Evolutionary conservation across 2,888 invertebrate species (phyloP).

Genomic region (Diaphora mendica): DNA sequence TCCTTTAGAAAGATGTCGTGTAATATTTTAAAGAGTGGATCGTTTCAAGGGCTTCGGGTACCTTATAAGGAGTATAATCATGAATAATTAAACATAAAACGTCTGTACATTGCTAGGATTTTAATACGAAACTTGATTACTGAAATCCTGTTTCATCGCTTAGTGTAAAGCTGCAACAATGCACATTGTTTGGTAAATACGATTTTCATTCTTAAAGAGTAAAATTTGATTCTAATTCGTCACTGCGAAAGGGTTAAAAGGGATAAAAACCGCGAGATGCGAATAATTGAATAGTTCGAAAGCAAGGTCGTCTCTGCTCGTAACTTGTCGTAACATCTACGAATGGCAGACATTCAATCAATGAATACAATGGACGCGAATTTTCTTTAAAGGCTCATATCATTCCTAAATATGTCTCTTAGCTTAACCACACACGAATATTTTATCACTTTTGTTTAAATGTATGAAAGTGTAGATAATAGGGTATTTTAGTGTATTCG

Average conservation of each 20-base stretch:
- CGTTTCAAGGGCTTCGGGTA: conserved; percentile 36
- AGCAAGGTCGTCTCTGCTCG: neutral
- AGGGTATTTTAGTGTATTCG: no score
- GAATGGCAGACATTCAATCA: neutral
- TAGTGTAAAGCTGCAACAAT: conserved; percentile 46
- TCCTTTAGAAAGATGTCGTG: conserved; percentile 27
- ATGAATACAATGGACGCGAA: neutral
- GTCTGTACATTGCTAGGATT: neutral
- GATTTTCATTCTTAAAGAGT: conserved; percentile 46
- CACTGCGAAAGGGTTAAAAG: conserved; percentile 47
- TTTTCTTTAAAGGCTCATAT: neutral
- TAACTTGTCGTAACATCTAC: neutral
- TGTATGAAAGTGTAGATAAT: neutral
- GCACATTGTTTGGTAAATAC: conserved; percentile 44
- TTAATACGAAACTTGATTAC: conserved; percentile 18
- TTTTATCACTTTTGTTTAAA: neutral
- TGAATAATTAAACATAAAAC: neutral
- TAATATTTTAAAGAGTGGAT: conserved; percentile 24
- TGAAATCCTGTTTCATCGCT: conserved; percentile 35
- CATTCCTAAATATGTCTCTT: neutral
- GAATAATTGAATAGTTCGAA: conserved; percentile 34
- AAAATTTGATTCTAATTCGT: conserved; percentile 63
- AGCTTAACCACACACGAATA: neutral
- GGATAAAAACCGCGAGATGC: conserved; percentile 33
- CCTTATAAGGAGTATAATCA: neutral